These are phyloP conservation scores for Entomyzon cyanotis DNA, from an alignment of 2,113 vertebrate genomes.

Conservation along the genomic window DNA sequence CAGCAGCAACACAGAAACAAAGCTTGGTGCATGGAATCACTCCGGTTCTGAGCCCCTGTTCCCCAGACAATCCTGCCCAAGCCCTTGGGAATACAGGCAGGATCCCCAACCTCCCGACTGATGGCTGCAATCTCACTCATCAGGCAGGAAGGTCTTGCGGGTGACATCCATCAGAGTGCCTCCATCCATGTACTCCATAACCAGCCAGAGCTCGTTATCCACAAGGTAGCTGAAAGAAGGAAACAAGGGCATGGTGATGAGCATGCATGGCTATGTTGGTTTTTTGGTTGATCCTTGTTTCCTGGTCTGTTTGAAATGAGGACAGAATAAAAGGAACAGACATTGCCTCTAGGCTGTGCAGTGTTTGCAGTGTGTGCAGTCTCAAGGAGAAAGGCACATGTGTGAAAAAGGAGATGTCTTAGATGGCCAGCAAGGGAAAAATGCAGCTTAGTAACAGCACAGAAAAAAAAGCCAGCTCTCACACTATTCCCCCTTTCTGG, in stretches of 20 bases:
- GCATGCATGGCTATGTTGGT: neutral
- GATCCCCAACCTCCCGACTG: conserved; percentile 88
- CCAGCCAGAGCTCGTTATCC: conserved; percentile 93
- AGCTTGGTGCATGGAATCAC: neutral
- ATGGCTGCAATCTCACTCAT: conserved; percentile 94
- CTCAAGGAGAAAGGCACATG: neutral
- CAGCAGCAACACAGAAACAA: neutral
- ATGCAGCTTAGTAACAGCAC: neutral
- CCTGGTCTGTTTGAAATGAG: neutral
- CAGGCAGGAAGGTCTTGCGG: conserved; percentile 91
- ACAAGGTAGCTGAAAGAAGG: conserved; percentile 87
- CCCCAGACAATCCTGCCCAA: neutral
- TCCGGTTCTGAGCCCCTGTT: neutral
- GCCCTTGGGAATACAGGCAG: rapidly evolving
- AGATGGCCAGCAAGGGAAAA: neutral
- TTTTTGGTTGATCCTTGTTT: neutral
- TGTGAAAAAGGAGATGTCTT: neutral
- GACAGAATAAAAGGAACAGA: neutral
- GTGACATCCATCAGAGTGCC: conserved; percentile 93
- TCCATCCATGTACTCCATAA: conserved; percentile 95
- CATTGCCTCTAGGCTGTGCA: neutral
- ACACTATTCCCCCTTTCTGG: neutral
- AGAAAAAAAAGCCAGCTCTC: neutral
- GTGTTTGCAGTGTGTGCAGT: neutral
- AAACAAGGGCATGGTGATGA: neutral